Evolutionary conservation across 2,888 invertebrate species (phyloP).

Genomic region (Drosophila antonietae): DNA sequence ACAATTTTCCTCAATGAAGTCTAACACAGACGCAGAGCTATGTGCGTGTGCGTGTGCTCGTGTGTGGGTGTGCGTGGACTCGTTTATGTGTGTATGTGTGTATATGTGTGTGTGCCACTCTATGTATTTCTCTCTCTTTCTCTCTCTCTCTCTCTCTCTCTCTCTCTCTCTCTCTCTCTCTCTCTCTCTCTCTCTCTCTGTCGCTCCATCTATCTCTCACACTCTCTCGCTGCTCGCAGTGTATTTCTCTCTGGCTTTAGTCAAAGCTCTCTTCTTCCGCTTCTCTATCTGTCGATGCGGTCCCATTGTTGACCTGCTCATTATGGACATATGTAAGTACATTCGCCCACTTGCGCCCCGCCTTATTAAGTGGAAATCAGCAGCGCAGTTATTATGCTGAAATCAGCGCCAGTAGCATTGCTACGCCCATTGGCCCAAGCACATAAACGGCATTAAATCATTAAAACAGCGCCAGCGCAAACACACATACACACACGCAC

Average conservation of each 20-base stretch:
- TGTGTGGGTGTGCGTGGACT: neutral
- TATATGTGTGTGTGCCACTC: slow-evolving; percentile 20
- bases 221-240: neutral
- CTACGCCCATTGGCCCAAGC: slow-evolving; percentile 68
- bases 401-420: slow-evolving; percentile 58
- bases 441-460: slow-evolving; percentile 71
- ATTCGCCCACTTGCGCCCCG: slow-evolving; percentile 37
- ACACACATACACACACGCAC: neutral
- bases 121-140: slow-evolving; percentile 20
- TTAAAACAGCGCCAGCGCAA: slow-evolving; percentile 52
- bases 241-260: neutral
- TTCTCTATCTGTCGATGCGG: slow-evolving; percentile 50
- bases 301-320: slow-evolving; percentile 65
- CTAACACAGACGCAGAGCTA: slow-evolving; percentile 50
- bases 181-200: slow-evolving; percentile 22
- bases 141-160: neutral
- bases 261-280: slow-evolving; percentile 16
- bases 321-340: slow-evolving; percentile 51
- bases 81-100: slow-evolving; percentile 5
- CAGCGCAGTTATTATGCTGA: slow-evolving; percentile 65
- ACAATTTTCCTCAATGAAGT: slow-evolving; percentile 81
- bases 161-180: neutral
- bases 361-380: slow-evolving; percentile 63
- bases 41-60: slow-evolving; percentile 29
- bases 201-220: slow-evolving; percentile 20